Base-by-base conservation (phyloP, 2,113 vertebrate genomes). In the Trochalopteron elliotii region DNA sequence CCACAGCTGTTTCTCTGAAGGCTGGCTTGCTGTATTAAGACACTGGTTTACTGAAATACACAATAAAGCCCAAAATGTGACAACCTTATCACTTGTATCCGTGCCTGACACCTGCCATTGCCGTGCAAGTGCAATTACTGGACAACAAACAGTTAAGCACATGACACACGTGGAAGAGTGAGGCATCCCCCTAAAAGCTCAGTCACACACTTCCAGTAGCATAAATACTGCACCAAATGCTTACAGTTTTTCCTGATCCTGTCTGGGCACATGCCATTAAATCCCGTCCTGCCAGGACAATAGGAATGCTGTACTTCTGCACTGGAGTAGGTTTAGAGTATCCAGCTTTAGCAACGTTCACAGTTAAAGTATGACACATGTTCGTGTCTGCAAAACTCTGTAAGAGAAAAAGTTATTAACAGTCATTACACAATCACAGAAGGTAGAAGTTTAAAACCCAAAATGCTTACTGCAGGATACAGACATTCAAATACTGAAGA, bases 231-330 rank as follows among this genome's bases (percentile, higher is more conserved):
- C 22, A 55, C 9, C 39, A 91, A 94, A 81, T 31, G 27, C 98
- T 98, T 97, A 99, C 99, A 63, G 99, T 99, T 97, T 99, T 99
- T 18, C 99, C 99, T 19, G 99, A 99, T 44, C 99, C 99, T 6
- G 99, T 99, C 71, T 99, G 99, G 19, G 99, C 99, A 94, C 99
- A 99, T 24, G 99, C 99, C 99, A 99, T 99, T 84, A 99, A 98
- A 96, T 99, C 99, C 60, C 99, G 97, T 86, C 98, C 99, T 7
- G 98, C 97, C 71, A 98, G 89, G 74, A 99, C 93, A 91, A 99
- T 98, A 15, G 99, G 99, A 90, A 99, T 99, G 76, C 99, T 99
- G 35, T 99, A 97, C 71, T 99, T 99, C 94, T 99, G 99, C 84
- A 99, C 99, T 13, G 99, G 99, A 30, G 99, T 99, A 56, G 99